Conservation (phyloP, 2,888 invertebrate genomes). For the Syrphus vitripennis region DNA sequence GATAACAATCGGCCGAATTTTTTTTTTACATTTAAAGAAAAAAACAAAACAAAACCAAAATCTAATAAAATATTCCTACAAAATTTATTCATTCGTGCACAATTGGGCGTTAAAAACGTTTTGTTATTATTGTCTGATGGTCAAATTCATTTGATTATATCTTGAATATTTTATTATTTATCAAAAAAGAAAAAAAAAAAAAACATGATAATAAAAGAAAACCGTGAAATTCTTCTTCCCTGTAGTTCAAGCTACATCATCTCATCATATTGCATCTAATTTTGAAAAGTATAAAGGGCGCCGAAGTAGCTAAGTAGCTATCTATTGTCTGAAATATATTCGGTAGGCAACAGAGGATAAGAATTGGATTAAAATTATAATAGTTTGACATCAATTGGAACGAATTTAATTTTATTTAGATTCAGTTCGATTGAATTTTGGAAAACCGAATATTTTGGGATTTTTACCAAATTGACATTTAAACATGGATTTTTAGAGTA, state of each 20-base stretch:
- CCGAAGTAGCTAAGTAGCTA: conserved; percentile 18
- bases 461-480: neutral
- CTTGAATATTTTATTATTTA: conserved; percentile 43
- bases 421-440: conserved; percentile 35
- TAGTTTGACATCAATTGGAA: conserved; percentile 33
- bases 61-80: conserved; percentile 8
- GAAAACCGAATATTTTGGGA: neutral
- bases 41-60: neutral
- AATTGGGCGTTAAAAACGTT: conserved; percentile 68
- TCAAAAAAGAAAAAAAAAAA: neutral
- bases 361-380: conserved; percentile 57
- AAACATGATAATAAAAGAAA: neutral
- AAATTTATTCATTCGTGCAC: conserved; percentile 50
- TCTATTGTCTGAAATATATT: neutral
- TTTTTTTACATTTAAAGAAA: neutral
- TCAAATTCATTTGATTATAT: conserved; percentile 44
- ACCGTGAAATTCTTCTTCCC: conserved; percentile 49
- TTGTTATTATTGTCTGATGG: conserved; percentile 65
- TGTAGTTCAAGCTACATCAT: conserved; percentile 26
- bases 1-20: neutral
- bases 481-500: neutral
- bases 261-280: conserved; percentile 8
- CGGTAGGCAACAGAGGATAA: conserved; percentile 36
- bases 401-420: conserved; percentile 62
- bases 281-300: conserved; percentile 24